These are phyloP conservation scores for Amia ocellicauda DNA, from an alignment of 2,113 vertebrate genomes.

Conservation along the genomic window DNA sequence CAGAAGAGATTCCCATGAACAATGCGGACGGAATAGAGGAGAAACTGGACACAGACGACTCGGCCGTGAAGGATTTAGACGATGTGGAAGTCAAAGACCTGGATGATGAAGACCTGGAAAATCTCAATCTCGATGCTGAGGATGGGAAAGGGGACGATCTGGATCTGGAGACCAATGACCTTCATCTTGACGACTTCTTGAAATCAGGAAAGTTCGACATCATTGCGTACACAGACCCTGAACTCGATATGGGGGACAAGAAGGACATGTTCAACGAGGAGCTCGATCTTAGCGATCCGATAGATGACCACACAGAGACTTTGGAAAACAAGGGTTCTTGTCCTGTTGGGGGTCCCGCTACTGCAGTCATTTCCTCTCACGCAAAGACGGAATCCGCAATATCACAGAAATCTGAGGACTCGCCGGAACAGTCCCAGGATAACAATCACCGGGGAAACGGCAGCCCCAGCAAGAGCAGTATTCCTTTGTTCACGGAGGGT, in stretches of 20 bases:
- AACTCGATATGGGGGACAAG: conserved; percentile 90
- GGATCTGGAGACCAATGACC: conserved; percentile 86
- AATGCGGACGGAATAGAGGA: conserved; percentile 73
- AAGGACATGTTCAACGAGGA: conserved; percentile 96
- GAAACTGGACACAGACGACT: conserved; percentile 87
- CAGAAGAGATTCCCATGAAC: conserved; percentile 50
- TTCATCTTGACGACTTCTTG: conserved; percentile 91
- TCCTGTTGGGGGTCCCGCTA: conserved; percentile 34
- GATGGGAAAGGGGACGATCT: conserved; percentile 93
- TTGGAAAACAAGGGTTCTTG: conserved; percentile 46
- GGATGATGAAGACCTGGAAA: conserved; percentile 91
- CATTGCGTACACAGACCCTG: conserved; percentile 94
- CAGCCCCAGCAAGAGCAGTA: conserved; percentile 41
- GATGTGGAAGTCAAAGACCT: conserved; percentile 97
- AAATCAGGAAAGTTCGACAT: conserved; percentile 92
- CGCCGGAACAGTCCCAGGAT: conserved; percentile 52
- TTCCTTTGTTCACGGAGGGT: conserved; percentile 45
- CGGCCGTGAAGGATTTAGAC: conserved; percentile 86
- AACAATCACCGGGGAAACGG: conserved; percentile 61
- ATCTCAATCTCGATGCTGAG: conserved; percentile 88
- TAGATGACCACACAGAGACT: conserved; percentile 72
- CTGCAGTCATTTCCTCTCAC: conserved; percentile 32
- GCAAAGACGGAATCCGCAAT: conserved; percentile 54
- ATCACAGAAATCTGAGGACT: conserved; percentile 64
- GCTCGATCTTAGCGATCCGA: conserved; percentile 79